Base-by-base conservation (phyloP, 2,797 vertebrate genomes). In the Ceyx erithaca region DNA sequence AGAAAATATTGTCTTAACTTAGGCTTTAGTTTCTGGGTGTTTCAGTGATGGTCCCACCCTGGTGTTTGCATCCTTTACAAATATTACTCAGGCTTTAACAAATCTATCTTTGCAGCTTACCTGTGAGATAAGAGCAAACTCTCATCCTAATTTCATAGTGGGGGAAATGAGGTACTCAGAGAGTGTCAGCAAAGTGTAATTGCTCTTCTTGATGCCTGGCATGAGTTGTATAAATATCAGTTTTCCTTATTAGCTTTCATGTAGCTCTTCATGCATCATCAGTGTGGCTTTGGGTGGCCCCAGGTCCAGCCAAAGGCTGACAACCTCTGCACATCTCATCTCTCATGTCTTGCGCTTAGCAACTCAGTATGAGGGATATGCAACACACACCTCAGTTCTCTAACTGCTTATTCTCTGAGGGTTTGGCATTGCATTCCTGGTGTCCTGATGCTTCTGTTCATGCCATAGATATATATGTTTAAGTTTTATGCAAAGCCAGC, bases 1-100 rank as follows among this genome's bases (percentile, higher is more conserved):
- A 31, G 78, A 94, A 91, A 96, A 96, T 88, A 63, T 41, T 91
- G 85, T 88, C 80, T 84, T 93, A 92, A 89, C 69, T 89, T 69
- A n/a, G 46, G 67, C 68, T 94, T 84, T 80, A 54, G 26, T 79
- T 92, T 88, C 86, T 84, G 77, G 41, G 37, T 91, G 54, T 89
- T 95, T 82, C 78, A 69, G 9, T 33, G 46, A 37, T 59, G 68
- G 71, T 80, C 28, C 72, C 64, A 77, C 46, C 35, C 31, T 43
- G 4, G 4, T 7, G 30, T 61, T 80, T 85, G 49, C 35, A 22
- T 67, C 23, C 68, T 87, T 85, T 77, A 62, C 57, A 87, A 92
- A 61, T 64, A 33, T 49, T 80, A 35, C 7, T 2, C n/a, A 43
- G 40, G 26, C n/a, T 70, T 92, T n/a, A 92, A 68, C 23, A 14